Evolutionary conservation across 2,888 invertebrate species (phyloP), one percentile per base, ranked within the genome.

Genomic region (Julus scandinavius): DNA sequence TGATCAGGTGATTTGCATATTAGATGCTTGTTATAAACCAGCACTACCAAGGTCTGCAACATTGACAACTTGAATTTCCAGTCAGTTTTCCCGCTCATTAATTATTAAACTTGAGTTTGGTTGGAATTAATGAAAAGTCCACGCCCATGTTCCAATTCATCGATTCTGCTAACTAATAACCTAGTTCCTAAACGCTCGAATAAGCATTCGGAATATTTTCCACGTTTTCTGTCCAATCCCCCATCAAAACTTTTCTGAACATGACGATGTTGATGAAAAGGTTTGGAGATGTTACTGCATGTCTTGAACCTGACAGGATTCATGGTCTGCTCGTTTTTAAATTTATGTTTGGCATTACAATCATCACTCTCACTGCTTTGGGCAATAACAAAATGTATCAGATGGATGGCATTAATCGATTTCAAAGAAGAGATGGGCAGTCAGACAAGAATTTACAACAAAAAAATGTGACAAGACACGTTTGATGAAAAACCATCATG

Each of bases 261-360:
- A 5, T 54, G 15, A 13, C 17, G 13, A 13, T 54, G 54, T 54
- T 54, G 54, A 54, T 54, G 15, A 54, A 17, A 45, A 54, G 54
- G 3, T 17, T 54, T 54, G 15, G 15, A 54, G 54, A 54, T 17
- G 54, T 15, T 54, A 54, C 54, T 4, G 63, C n/a, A 63, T 20
- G 63, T 63, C n/a, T 63, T 63, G 63, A 63, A 63, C n/a, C 63
- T 63, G 63, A 63, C 63, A 63, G 63, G 63, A 63, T 63, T 63
- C 63, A 63, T 63, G 63, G 63, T 63, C 63, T 63, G 63, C 7
- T 63, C n/a, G 63, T 13, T 20, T 63, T n/a, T n/a, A 63, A 20
- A 17, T 20, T 63, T 63, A 63, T 63, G 63, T 63, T 63, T 7
- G 20, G n/a, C 63, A 63, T 20, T 63, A 20, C 63, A 63, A 20